Base-by-base conservation (phyloP, 2,888 invertebrate species). In the Mythimna ferrago region DNA sequence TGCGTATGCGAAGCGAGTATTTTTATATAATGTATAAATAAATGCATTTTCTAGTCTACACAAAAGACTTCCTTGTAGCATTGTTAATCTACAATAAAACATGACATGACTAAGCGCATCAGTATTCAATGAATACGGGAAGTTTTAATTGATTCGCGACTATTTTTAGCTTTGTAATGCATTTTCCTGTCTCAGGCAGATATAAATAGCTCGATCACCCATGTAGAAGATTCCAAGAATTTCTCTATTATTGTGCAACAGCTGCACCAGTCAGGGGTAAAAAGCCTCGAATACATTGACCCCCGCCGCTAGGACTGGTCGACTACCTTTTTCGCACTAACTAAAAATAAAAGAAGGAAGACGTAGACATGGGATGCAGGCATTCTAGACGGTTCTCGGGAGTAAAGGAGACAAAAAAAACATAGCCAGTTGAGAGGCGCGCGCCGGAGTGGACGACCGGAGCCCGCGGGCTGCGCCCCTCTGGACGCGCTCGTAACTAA, bases 241-340 rank as follows among this genome's bases (percentile, higher is more conserved):
- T 90, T 94, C 92, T 92, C 87, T 89, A 91, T 93, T 94, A 94
- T 95, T 95, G 95, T 95, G 94, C 95, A 95, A 95, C 95, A 95
- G 92, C 94, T 94, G 95, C 94, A 86, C 82, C 87, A 85, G 86
- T 81, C 85, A 88, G 90, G 93, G 94, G 93, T 94, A 95, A 94
- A 89, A 93, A 93, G 91, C 94, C 95, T 94, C 82, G 91, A 89
- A 94, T 92, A 89, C 95, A 85, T 95, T 95, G 95, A 95, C 94
- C 94, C 92, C 91, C 79, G 85, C 80, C 87, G 88, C 90, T 84
- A 81, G 87, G 88, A 90, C 92, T 93, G 92, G 92, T 91, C 93
- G 93, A 93, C 92, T 92, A 93, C 93, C 93, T 94, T 93, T 93
- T 94, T 93, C 91, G 89, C 90, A 87, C 89, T 87, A 91, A 94